Percentiles rank a stretch among this genome's conserved stretches.
phyloP scores from a whole-genome alignment of 2,797 vertebrate genomes.

The Enteromius fasciolatus region DNA sequence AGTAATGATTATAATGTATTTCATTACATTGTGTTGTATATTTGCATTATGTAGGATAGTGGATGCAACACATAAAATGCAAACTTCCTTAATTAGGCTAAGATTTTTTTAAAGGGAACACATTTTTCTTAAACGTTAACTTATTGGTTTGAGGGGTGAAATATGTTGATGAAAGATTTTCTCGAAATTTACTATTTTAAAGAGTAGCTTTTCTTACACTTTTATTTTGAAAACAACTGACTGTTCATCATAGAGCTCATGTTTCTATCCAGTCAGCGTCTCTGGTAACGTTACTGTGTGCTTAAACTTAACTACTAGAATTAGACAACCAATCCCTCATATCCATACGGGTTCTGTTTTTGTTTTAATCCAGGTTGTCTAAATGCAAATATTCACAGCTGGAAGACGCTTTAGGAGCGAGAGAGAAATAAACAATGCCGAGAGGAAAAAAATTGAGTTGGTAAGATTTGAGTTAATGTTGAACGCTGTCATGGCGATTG shows the following conservation, averaged over 20 bases:
- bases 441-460: slow-evolving; percentile 56
- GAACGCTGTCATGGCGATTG: neutral
- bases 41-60: neutral
- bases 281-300: neutral
- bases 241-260: neutral
- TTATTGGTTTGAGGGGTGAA: neutral
- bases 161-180: neutral
- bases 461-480: slow-evolving; percentile 48
- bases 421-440: slow-evolving; percentile 46
- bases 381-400: neutral
- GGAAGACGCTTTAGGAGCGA: neutral
- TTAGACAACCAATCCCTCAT: slow-evolving; percentile 12
- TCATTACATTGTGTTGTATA: neutral
- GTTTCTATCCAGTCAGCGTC: slow-evolving; percentile 23
- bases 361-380: neutral
- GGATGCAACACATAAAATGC: neutral
- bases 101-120: neutral
- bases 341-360: slow-evolving; percentile 10
- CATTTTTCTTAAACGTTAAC: neutral
- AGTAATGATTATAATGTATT: neutral
- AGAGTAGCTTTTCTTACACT: neutral
- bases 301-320: neutral
- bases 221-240: slow-evolving; percentile 16
- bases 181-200: neutral
- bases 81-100: neutral